phyloP scores from a whole-genome alignment of 2,888 invertebrate genomes.

The Dexiosoma caninum region DNA sequence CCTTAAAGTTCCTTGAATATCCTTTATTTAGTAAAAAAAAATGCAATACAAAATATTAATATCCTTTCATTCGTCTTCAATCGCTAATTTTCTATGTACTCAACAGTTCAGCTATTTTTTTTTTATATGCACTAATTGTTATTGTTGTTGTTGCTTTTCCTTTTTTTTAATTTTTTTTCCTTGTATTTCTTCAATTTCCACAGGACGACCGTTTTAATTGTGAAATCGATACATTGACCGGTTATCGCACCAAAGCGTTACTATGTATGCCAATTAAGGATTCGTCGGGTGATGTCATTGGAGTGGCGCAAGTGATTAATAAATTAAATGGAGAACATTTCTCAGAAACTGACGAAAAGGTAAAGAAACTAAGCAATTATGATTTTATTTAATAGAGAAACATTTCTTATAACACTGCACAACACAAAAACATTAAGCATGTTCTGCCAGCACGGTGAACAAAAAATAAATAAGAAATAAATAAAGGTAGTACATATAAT shows the following conservation, averaged over 20 bases:
- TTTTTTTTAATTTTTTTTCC: slow-evolving; percentile 30
- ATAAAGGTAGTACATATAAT: no score
- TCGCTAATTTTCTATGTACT: neutral
- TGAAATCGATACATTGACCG: slow-evolving; percentile 94
- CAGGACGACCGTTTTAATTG: slow-evolving; percentile 94
- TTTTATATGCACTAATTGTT: slow-evolving; percentile 36
- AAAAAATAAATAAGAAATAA: no score
- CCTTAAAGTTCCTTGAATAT: neutral
- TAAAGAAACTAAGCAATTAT: slow-evolving; percentile 63
- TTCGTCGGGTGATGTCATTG: slow-evolving; percentile 95
- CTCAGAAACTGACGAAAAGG: slow-evolving; percentile 89
- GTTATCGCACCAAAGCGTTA: slow-evolving; percentile 93
- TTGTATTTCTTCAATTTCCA: slow-evolving; percentile 65
- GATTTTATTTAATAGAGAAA: neutral
- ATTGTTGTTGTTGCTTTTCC: no score
- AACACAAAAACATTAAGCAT: no score
- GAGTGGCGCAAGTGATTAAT: slow-evolving; percentile 97
- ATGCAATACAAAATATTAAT: neutral
- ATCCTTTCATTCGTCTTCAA: neutral
- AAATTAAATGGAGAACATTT: slow-evolving; percentile 91
- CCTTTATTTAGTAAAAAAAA: neutral
- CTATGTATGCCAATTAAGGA: slow-evolving; percentile 98
- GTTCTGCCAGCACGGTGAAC: no score
- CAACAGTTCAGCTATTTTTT: slow-evolving; percentile 17
- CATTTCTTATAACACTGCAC: neutral